phyloP scores from a whole-genome alignment of 2,797 vertebrate species.

The Acropternis orthonyx region DNA sequence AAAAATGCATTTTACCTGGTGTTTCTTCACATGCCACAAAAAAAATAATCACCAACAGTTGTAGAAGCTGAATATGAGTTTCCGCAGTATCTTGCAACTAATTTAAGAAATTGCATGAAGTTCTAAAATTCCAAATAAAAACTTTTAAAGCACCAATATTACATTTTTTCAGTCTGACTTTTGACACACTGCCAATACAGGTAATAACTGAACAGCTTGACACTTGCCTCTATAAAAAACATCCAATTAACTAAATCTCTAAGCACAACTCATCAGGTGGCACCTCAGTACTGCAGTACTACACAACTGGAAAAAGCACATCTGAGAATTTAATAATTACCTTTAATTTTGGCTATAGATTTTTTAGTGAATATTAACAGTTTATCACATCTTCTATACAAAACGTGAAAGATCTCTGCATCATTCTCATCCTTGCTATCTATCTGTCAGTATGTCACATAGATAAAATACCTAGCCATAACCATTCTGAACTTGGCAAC shows the following conservation, averaged over 20 bases:
- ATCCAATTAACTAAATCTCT: not conserved
- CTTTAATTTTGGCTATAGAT: not conserved
- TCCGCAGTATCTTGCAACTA: not conserved
- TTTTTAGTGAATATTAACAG: not conserved
- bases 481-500: not conserved
- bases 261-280: not conserved
- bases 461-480: not conserved
- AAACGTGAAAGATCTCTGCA: not conserved
- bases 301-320: not conserved
- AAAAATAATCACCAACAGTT: not conserved
- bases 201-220: not conserved
- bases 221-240: not conserved
- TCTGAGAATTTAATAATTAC: not conserved
- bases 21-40: not conserved
- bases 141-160: not conserved
- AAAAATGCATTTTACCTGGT: not conserved
- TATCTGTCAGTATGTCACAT: not conserved
- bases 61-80: not conserved
- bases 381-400: not conserved
- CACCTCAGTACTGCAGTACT: not conserved
- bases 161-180: not conserved
- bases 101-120: not conserved
- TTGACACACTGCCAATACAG: not conserved
- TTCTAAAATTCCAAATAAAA: not conserved
- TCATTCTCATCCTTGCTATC: not conserved